Percentiles rank a stretch among this genome's conserved stretches.
phyloP scores from a whole-genome alignment of 2,797 vertebrate species.

The Sparidentex hasta region DNA sequence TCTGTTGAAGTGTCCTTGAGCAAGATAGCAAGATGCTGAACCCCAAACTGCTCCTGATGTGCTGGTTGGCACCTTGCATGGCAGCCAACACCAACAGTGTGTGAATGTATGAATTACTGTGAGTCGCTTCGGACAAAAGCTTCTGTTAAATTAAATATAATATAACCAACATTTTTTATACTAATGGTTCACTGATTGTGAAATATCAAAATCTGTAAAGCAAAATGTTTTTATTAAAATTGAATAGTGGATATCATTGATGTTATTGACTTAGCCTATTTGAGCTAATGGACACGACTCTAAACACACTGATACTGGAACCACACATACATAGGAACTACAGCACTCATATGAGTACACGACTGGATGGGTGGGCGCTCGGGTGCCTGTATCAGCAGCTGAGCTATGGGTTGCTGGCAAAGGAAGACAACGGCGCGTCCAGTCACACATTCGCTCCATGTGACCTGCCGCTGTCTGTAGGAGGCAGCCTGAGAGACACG shows the following conservation, averaged over 20 bases:
- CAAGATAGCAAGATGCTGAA: too few relatives aligned
- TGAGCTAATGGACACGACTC: not conserved
- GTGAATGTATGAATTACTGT: too few relatives aligned
- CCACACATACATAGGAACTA: not conserved
- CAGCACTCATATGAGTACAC: not conserved
- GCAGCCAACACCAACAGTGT: too few relatives aligned
- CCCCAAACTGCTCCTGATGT: too few relatives aligned
- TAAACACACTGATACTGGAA: not conserved
- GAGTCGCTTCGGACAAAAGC: too few relatives aligned
- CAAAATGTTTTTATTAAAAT: not conserved
- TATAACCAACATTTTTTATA: too few relatives aligned
- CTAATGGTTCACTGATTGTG: not conserved
- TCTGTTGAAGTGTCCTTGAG: too few relatives aligned
- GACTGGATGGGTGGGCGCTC: not conserved
- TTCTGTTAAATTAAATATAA: not conserved
- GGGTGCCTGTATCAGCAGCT: conserved; percentile 2
- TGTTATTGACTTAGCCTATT: not conserved
- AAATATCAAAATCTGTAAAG: not conserved
- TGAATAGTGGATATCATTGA: not conserved
- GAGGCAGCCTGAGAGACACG: conserved; percentile 45
- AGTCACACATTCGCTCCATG: conserved; percentile 72
- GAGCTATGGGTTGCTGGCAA: conserved; percentile 10
- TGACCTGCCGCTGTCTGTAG: conserved; percentile 59
- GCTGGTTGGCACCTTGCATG: too few relatives aligned
- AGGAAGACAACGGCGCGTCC: conserved; percentile 18